Base-by-base conservation (phyloP, 2,797 vertebrate species). In the Sebastes elongatus region DNA sequence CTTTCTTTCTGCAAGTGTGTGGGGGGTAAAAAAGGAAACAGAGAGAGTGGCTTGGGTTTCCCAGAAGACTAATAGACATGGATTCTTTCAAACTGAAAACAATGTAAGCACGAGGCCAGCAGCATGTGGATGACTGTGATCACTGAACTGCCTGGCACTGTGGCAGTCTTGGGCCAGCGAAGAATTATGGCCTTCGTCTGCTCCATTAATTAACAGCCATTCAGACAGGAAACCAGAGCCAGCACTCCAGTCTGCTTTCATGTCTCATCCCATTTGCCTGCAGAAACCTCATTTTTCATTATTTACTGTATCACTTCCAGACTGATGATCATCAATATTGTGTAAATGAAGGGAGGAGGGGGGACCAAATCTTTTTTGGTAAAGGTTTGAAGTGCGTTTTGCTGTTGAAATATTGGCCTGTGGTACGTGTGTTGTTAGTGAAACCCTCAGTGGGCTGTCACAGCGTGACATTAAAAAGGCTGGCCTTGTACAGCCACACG, bases 171-270 rank as follows among this genome's bases (percentile, higher is more conserved):
- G 30, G 84, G 76, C 82, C 84, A 57, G 73, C 32, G 74, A 92
- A 90, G 90, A 92, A 75, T 91, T 89, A 92, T 88, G 86, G 82
- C 81, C 89, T 91, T 84, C 79, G 86, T 94, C 95, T 94, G 93
- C 89, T 88, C 88, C 93, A 94, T 94, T 95, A 94, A 94, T 95
- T 95, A 95, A 93, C 89, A 92, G 85, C 89, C 92, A 80, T 89
- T 93, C 91, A 94, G 91, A 94, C 93, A 93, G 93, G 91, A 96
- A 95, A 95, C 93, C 83, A 94, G 91, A 94, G 88, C 93, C 94
- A 93, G 93, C 76, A 74, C 89, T 91, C 78, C 85, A 79, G 81
- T 56, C 86, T 5, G 33, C 93, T 94, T 94, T 95, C 90, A 95
- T 94, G 92, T 93, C 91, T 87, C 88, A 90, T 94, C 89, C 85